phyloP scores from a whole-genome alignment of 2,888 invertebrate genomes.

The Drosophila cracens region DNA sequence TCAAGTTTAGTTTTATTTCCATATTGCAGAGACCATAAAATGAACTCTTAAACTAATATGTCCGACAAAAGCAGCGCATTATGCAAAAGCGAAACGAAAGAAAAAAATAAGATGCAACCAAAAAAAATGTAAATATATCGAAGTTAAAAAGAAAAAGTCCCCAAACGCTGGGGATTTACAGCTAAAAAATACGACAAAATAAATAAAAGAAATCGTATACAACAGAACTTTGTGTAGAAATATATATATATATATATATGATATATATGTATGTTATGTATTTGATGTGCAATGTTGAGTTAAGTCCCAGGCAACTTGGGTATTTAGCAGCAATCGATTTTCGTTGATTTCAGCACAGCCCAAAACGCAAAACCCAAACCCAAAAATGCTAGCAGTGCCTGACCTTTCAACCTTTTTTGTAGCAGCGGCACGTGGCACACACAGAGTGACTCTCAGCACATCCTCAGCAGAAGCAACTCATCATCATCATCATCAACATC shows the following conservation, averaged over 20 bases:
- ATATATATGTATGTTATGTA: conserved; percentile 28
- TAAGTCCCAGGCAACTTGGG: conserved; percentile 73
- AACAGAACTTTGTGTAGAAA: conserved; percentile 5
- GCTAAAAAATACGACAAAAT: conserved; percentile 16
- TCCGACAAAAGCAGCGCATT: conserved; percentile 3
- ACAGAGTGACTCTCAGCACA: conserved; percentile 34
- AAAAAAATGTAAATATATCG: conserved; percentile 71
- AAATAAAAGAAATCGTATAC: conserved; percentile 16
- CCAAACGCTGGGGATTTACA: conserved; percentile 72
- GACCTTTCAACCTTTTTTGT: conserved; percentile 77
- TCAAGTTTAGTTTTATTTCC: neutral
- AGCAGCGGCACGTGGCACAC: conserved; percentile 68
- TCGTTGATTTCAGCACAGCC: conserved; percentile 68
- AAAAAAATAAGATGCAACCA: conserved; percentile 4
- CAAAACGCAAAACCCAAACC: conserved; percentile 22
- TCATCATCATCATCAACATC: conserved; percentile 76
- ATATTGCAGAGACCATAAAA: neutral
- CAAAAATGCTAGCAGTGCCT: conserved; percentile 41
- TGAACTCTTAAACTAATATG: neutral
- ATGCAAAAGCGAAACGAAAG: conserved; percentile 16
- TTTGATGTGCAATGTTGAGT: conserved; percentile 59
- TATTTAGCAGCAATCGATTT: conserved; percentile 78
- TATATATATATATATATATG: neutral
- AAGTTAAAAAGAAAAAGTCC: conserved; percentile 44
- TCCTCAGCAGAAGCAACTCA: conserved; percentile 53